Conservation (phyloP, 2,113 vertebrate species). For the Columba livia region DNA sequence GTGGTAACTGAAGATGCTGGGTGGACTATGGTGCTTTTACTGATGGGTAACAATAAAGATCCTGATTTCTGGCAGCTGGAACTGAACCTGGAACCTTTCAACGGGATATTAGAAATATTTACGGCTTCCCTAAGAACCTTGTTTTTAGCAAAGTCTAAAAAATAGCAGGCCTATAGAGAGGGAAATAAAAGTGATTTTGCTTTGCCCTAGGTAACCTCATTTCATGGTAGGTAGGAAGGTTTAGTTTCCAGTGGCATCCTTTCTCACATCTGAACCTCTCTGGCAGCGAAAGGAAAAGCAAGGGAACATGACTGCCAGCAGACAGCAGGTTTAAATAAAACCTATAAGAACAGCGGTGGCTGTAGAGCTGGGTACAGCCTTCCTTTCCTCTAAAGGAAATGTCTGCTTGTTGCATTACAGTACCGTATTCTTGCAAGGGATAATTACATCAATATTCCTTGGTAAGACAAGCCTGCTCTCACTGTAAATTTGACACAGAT, state of each 20-base stretch:
- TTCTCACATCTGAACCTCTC: not conserved
- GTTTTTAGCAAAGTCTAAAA: not conserved
- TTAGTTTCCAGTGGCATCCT: not conserved
- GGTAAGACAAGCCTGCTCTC: not conserved
- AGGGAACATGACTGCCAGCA: not conserved
- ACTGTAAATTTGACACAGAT: conserved; percentile 9
- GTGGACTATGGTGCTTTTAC: not conserved
- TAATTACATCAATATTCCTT: not conserved
- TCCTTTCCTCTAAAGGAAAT: not conserved
- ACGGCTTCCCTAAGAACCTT: not conserved
- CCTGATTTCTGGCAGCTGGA: not conserved
- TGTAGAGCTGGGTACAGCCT: not conserved
- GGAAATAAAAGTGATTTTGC: not conserved
- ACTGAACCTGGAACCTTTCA: not conserved
- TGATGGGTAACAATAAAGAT: not conserved
- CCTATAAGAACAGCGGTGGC: not conserved
- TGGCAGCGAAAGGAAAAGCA: not conserved
- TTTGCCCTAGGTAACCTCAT: not conserved
- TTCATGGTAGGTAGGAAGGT: not conserved
- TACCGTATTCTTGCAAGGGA: not conserved
- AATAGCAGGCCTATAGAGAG: not conserved
- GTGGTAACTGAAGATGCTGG: rapidly evolving
- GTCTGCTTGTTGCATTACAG: not conserved
- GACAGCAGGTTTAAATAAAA: not conserved
- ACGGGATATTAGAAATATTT: not conserved